Evolutionary conservation across 2,113 vertebrate genomes (phyloP).

Genomic region (Xiphorhynchus elegans): DNA sequence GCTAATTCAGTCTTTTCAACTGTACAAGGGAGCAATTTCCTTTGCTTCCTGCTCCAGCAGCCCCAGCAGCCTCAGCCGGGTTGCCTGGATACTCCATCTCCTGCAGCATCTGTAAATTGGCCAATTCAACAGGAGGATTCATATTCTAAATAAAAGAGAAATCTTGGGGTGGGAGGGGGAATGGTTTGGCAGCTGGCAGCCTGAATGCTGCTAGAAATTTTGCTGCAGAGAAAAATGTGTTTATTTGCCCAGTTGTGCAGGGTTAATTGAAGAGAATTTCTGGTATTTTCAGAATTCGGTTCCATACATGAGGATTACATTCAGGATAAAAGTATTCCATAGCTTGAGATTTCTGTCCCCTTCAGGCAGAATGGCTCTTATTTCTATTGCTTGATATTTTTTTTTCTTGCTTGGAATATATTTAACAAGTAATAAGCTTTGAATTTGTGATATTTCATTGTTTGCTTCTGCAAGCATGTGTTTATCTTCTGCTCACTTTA

Average conservation of each 20-base stretch:
- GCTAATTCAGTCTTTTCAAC: slow-evolving; percentile 23
- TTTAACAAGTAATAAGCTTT: not conserved
- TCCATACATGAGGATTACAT: not conserved
- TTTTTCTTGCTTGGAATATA: not conserved
- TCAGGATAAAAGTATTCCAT: not conserved
- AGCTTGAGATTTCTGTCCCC: not conserved
- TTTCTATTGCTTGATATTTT: not conserved
- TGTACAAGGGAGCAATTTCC: slow-evolving; percentile 28
- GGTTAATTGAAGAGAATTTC: not conserved
- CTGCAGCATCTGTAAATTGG: slow-evolving; percentile 62
- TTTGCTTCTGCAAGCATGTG: not conserved
- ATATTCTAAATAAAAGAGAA: slow-evolving; percentile 20
- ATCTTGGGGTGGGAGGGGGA: not conserved
- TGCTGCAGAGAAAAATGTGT: not conserved
- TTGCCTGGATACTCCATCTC: slow-evolving; percentile 69
- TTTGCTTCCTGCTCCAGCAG: slow-evolving; percentile 48
- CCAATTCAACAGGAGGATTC: slow-evolving; percentile 47
- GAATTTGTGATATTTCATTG: not conserved
- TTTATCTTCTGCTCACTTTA: not conserved
- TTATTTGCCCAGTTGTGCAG: not conserved
- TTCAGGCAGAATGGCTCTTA: not conserved
- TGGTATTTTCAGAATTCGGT: not conserved
- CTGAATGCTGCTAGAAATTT: not conserved
- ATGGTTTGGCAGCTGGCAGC: not conserved
- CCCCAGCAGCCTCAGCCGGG: slow-evolving; percentile 37